Conservation (phyloP, 2,797 vertebrate genomes). For the Pangasius mekongensis region DNA sequence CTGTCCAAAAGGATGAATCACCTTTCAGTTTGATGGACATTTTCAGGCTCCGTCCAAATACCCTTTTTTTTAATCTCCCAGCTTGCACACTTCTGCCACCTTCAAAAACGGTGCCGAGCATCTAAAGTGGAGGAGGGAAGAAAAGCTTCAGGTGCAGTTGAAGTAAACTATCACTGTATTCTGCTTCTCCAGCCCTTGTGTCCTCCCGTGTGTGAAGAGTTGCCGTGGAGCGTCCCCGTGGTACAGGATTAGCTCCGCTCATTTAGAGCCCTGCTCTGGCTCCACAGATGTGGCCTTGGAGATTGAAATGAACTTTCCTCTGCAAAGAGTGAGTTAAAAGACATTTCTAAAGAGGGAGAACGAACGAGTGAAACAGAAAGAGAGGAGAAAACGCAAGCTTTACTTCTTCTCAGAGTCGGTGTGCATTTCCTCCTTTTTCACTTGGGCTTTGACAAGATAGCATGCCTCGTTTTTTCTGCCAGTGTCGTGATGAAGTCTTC, state of each 20-base stretch:
- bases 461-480: neutral
- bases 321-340: slow-evolving; percentile 73
- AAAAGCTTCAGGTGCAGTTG: slow-evolving; percentile 16
- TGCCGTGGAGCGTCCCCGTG: slow-evolving; percentile 59
- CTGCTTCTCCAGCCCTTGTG: slow-evolving; percentile 39
- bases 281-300: slow-evolving; percentile 82
- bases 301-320: slow-evolving; percentile 77
- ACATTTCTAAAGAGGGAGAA: slow-evolving; percentile 63
- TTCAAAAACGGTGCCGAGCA: neutral
- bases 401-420: slow-evolving; percentile 6
- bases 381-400: slow-evolving; percentile 22
- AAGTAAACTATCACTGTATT: slow-evolving; percentile 39
- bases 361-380: slow-evolving; percentile 27
- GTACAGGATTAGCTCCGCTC: slow-evolving; percentile 48
- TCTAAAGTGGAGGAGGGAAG: neutral
- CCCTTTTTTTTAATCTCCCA: slow-evolving; percentile 10
- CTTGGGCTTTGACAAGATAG: slow-evolving; percentile 16
- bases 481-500: slow-evolving; percentile 11
- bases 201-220: slow-evolving; percentile 26
- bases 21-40: slow-evolving; percentile 21
- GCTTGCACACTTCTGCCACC: slow-evolving; percentile 53
- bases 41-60: neutral
- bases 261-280: slow-evolving; percentile 64
- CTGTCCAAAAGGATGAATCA: slow-evolving; percentile 17
- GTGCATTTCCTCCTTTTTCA: slow-evolving; percentile 26